These are phyloP conservation scores for Phrynocephalus forsythii DNA, from an alignment of 2,797 vertebrate genomes.

Conservation along the genomic window DNA sequence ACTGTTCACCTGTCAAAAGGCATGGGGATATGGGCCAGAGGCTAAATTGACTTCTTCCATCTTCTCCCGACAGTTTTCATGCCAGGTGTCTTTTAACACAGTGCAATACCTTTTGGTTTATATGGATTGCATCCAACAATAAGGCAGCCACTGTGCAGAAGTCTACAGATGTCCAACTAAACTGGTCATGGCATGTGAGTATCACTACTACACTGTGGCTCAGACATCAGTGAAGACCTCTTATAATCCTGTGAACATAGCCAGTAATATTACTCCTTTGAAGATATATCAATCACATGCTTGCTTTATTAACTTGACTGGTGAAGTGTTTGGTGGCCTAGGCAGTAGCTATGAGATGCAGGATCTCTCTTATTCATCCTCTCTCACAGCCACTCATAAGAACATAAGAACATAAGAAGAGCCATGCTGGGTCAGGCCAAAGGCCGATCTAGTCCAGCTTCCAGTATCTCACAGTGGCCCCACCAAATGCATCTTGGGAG, in stretches of 20 bases:
- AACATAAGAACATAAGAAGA: no score
- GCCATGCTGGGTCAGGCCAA: no score
- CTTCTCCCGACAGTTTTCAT: background rate
- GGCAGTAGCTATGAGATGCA: no score
- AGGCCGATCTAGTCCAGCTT: no score
- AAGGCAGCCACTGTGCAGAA: background rate
- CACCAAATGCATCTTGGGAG: no score
- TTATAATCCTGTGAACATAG: no score
- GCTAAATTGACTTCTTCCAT: no score
- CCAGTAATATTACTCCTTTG: no score
- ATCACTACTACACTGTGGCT: background rate
- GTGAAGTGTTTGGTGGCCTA: no score
- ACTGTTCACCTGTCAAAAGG: background rate
- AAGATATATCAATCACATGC: background rate
- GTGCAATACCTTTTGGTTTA: background rate
- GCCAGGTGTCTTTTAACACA: background rate
- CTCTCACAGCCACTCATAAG: no score
- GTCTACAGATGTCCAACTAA: background rate
- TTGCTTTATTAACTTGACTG: background rate
- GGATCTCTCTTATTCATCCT: no score
- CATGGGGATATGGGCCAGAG: background rate
- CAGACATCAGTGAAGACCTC: background rate
- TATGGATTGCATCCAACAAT: background rate
- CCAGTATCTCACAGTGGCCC: no score
- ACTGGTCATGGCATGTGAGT: background rate